Conservation (phyloP, 2,888 invertebrate species). For the Lomographa bimaculata region DNA sequence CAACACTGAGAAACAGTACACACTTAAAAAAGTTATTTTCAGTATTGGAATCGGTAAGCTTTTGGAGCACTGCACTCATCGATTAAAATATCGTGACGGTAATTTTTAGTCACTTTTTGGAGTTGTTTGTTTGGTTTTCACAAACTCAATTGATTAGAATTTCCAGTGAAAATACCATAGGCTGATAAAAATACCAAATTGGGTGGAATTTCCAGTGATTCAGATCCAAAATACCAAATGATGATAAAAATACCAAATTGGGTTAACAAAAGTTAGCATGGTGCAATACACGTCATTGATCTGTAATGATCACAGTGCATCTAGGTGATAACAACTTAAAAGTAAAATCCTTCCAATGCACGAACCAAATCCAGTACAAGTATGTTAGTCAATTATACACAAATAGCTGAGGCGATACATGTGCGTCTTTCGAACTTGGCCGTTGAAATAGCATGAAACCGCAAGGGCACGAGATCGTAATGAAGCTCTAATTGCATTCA, state of each 20-base stretch:
- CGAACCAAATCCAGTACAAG: conserved; percentile 39
- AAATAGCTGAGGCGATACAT: conserved; percentile 43
- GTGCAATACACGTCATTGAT: too few species aligned
- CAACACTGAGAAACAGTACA: not conserved
- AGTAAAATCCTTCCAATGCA: conserved; percentile 4
- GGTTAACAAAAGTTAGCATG: too few species aligned
- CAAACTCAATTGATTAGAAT: too few species aligned
- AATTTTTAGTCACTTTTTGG: too few species aligned
- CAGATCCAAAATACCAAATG: not conserved
- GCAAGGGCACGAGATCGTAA: conserved; percentile 59
- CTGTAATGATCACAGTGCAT: too few species aligned
- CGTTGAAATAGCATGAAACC: conserved; percentile 53
- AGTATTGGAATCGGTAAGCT: conserved; percentile 14
- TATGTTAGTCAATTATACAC: conserved; percentile 39
- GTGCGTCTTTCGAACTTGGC: conserved; percentile 41
- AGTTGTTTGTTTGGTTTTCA: too few species aligned
- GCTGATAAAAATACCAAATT: too few species aligned
- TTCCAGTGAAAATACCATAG: too few species aligned
- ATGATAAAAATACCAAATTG: too few species aligned
- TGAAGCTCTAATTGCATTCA: conserved; percentile 68
- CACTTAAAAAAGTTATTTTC: conserved; percentile 1
- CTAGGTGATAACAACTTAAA: too few species aligned
- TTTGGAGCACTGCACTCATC: too few species aligned
- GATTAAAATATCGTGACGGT: too few species aligned
- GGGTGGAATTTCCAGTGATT: not conserved